Evolutionary conservation across 2,797 vertebrate species (phyloP).

Genomic region (Lepilemur septentrionalis): DNA sequence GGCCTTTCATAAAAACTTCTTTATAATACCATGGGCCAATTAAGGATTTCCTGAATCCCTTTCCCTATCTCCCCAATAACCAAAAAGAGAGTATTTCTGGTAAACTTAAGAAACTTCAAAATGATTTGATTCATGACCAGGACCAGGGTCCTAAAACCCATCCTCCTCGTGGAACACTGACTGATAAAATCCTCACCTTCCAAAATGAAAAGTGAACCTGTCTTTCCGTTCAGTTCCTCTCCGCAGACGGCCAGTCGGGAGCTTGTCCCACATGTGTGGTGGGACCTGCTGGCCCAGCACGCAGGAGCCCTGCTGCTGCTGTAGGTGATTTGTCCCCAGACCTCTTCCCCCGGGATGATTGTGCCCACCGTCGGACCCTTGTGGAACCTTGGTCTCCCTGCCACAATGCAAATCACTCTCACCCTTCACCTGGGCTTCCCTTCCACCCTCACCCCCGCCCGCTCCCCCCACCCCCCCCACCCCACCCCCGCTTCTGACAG

Average conservation of each 20-base stretch:
- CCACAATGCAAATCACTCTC: background rate
- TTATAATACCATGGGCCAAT: background rate
- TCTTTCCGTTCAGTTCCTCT: background rate
- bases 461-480: too few species aligned
- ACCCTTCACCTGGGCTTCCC: background rate
- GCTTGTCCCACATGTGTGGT: background rate
- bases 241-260: rapidly evolving
- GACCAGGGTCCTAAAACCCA: background rate
- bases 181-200: background rate
- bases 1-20: background rate
- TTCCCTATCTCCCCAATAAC: background rate
- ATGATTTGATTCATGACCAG: background rate
- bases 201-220: background rate
- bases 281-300: background rate
- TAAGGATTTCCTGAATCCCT: background rate
- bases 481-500: background rate
- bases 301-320: background rate
- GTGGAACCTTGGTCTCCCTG: background rate
- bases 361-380: background rate
- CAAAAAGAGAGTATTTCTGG: background rate
- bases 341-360: background rate
- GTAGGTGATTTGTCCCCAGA: background rate
- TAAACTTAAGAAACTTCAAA: background rate
- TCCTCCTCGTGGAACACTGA: background rate
- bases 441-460: background rate